Conservation (phyloP, 2,113 vertebrate genomes). For the Cromileptes altivelis region DNA sequence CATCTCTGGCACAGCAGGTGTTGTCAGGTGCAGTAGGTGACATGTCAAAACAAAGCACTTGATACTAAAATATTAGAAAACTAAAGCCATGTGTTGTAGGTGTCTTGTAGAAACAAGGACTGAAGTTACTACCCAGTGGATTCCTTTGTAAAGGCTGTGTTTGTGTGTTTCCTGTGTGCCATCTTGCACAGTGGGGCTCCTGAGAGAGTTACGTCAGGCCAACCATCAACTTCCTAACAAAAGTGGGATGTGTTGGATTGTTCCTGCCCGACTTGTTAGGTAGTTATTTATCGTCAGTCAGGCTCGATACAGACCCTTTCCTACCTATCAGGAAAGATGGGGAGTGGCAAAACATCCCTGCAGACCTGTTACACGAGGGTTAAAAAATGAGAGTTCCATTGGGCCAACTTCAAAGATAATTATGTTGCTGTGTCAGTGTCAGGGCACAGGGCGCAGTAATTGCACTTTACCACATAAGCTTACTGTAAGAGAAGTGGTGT, state of each 20-base stretch:
- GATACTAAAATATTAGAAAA: background rate
- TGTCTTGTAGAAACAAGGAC: background rate
- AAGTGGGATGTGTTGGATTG: slow-evolving; percentile 32
- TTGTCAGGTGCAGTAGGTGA: slow-evolving; percentile 4
- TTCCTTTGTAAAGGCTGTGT: background rate
- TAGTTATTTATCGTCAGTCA: slow-evolving; percentile 4
- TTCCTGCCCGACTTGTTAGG: slow-evolving; percentile 26
- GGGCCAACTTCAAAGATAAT: slow-evolving; percentile 58
- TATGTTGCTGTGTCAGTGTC: slow-evolving; percentile 40
- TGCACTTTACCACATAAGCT: slow-evolving; percentile 48
- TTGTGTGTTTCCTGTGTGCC: slow-evolving; percentile 4
- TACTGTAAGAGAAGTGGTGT: slow-evolving; percentile 1
- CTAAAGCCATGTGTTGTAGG: background rate
- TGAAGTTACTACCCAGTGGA: background rate
- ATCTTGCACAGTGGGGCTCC: background rate
- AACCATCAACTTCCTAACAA: background rate
- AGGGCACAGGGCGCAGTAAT: slow-evolving; percentile 33
- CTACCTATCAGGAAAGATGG: background rate
- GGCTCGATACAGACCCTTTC: background rate
- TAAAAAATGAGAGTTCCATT: slow-evolving; percentile 32
- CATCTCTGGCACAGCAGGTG: slow-evolving; percentile 9
- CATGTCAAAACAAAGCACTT: background rate
- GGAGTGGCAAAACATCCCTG: background rate
- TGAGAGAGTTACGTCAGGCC: background rate
- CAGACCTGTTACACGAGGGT: slow-evolving; percentile 37